These are phyloP conservation scores for Pelosia muscerda DNA, from an alignment of 2,888 invertebrate species.

Conservation along the genomic window DNA sequence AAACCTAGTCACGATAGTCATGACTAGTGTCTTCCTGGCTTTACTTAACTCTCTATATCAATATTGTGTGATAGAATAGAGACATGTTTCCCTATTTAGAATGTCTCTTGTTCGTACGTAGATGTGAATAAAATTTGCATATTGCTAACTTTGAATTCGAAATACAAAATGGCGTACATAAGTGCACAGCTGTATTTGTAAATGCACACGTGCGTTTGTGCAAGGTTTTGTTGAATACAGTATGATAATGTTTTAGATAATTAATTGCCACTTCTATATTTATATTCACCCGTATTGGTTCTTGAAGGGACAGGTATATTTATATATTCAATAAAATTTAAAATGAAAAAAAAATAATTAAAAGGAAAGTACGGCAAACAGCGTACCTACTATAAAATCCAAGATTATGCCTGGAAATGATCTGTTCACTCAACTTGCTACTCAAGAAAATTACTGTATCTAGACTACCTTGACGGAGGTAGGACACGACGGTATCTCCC, in stretches of 20 bases:
- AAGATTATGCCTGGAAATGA: too few relatives aligned
- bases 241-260: neutral
- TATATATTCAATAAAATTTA: too few relatives aligned
- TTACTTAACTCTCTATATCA: conserved; percentile 27
- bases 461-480: too few relatives aligned
- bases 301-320: too few relatives aligned
- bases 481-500: too few relatives aligned
- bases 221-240: neutral
- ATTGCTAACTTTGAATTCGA: neutral
- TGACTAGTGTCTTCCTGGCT: conserved; percentile 53
- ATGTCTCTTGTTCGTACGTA: conserved; percentile 9
- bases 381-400: too few relatives aligned
- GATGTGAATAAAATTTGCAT: conserved; percentile 12
- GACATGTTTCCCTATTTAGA: conserved; percentile 13
- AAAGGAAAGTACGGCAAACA: too few relatives aligned
- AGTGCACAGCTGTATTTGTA: conserved; percentile 10
- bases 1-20: conserved; percentile 52
- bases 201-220: neutral
- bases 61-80: conserved; percentile 46
- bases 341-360: too few relatives aligned
- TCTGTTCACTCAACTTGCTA: too few relatives aligned
- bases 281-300: too few relatives aligned
- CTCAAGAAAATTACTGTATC: too few relatives aligned
- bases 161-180: conserved; percentile 6
- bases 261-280: too few relatives aligned